phyloP scores from a whole-genome alignment of 2,888 invertebrate genomes.

The Meta bourneti region DNA sequence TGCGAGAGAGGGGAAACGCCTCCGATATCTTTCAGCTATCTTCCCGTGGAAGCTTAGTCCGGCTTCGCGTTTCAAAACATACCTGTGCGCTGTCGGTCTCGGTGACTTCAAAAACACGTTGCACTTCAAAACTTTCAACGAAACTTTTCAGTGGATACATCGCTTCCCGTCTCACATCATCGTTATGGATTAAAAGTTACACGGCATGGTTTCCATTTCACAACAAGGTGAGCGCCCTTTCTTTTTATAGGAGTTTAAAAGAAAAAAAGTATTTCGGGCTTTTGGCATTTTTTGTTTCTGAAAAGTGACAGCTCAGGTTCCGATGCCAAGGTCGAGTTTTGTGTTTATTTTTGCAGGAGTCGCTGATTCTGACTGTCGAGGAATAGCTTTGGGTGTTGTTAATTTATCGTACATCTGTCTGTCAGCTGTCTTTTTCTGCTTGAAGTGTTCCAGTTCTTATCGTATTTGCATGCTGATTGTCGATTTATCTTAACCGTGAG shows the following conservation, averaged over 20 bases:
- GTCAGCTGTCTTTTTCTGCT: not conserved
- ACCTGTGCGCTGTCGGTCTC: constrained; percentile 13
- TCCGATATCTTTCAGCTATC: constrained; percentile 10
- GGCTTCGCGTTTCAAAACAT: not conserved
- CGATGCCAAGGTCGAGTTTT: constrained; percentile 20
- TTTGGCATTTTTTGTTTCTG: constrained; percentile 11
- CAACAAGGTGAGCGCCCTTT: constrained; percentile 31
- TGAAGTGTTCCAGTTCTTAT: not conserved
- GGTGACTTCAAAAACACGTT: constrained; percentile 16
- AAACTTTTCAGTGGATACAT: constrained; percentile 17
- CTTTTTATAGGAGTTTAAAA: constrained; percentile 8
- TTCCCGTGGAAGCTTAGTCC: not conserved
- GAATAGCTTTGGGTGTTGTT: not conserved
- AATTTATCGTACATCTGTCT: not conserved
- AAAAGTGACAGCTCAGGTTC: constrained; percentile 11
- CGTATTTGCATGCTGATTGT: too few relatives aligned
- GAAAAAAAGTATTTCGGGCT: not conserved
- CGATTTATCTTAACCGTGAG: too few relatives aligned
- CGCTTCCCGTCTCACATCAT: not conserved
- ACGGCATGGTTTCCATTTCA: constrained; percentile 15
- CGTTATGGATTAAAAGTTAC: constrained; percentile 32
- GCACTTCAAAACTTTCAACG: not conserved
- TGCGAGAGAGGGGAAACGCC: not conserved
- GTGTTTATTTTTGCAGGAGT: constrained; percentile 3
- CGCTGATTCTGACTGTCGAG: not conserved